Evolutionary conservation across 2,113 vertebrate genomes (phyloP).

Genomic region (Cinclus mexicanus): DNA sequence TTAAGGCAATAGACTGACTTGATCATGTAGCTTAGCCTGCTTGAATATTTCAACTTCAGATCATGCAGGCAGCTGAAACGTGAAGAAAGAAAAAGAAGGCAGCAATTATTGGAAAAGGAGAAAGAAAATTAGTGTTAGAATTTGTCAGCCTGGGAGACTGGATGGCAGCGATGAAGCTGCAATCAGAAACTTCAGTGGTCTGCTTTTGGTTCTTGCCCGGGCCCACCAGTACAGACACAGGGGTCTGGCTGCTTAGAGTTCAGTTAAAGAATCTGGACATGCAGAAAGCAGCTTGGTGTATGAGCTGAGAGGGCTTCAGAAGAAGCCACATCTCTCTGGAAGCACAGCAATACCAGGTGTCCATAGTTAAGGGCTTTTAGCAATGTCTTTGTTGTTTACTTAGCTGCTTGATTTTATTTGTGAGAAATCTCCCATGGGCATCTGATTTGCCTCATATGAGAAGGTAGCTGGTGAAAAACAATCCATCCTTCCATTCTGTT

Average conservation of each 20-base stretch:
- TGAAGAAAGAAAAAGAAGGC: not conserved
- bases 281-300: not conserved
- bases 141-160: not conserved
- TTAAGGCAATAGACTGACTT: not conserved
- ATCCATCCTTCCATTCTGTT: conserved; percentile 73
- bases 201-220: not conserved
- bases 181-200: not conserved
- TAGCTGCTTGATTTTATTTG: not conserved
- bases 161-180: not conserved
- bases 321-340: not conserved
- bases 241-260: not conserved
- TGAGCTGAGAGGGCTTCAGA: not conserved
- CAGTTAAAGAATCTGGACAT: not conserved
- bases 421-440: conserved; percentile 37
- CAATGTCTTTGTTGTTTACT: not conserved
- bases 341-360: fast-evolving
- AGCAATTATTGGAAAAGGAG: not conserved
- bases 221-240: not conserved
- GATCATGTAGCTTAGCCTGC: not conserved
- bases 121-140: not conserved
- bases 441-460: conserved; percentile 69
- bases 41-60: not conserved
- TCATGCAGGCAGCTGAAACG: not conserved
- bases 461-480: conserved; percentile 59
- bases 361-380: not conserved